Conservation (phyloP, 2,888 invertebrate genomes). For the Eupithecia pulchellata region DNA sequence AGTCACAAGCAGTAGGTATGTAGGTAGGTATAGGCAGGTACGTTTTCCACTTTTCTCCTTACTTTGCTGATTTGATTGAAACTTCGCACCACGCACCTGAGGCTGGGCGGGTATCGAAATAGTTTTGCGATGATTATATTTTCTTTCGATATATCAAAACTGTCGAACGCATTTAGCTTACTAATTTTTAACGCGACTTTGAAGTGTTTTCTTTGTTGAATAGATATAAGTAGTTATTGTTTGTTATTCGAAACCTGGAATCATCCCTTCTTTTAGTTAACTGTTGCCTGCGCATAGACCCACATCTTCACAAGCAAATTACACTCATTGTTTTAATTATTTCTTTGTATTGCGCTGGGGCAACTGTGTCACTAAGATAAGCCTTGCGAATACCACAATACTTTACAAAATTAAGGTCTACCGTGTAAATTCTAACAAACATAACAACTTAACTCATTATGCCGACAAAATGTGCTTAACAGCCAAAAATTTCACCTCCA, state of each 20-base stretch:
- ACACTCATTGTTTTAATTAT: constrained; percentile 8
- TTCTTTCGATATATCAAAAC: constrained; percentile 30
- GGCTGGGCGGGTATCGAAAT: constrained; percentile 50
- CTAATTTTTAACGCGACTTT: background rate
- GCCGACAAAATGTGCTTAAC: constrained; percentile 48
- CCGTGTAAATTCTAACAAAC: constrained; percentile 59
- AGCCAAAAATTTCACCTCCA: constrained; percentile 61
- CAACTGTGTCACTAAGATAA: constrained; percentile 20
- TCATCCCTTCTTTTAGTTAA: background rate
- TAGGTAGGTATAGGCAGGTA: constrained; percentile 53
- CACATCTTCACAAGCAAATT: background rate
- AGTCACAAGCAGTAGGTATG: constrained; percentile 64
- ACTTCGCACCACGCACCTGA: constrained; percentile 77
- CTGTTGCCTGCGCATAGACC: background rate
- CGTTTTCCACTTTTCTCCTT: constrained; percentile 66
- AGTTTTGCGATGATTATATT: constrained; percentile 31
- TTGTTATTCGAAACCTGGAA: background rate
- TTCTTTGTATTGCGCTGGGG: background rate
- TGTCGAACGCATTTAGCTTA: constrained; percentile 13
- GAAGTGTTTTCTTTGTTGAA: background rate
- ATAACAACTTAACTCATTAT: constrained; percentile 64
- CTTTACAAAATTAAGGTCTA: constrained; percentile 38
- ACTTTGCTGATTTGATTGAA: constrained; percentile 80
- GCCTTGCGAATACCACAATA: constrained; percentile 32
- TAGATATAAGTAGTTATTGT: background rate